A percentile compares a stretch with the other conserved stretches of the same genome.
Conservation (phyloP, 1,140 invertebrate genomes). For the Monomorium pharaonis region DNA sequence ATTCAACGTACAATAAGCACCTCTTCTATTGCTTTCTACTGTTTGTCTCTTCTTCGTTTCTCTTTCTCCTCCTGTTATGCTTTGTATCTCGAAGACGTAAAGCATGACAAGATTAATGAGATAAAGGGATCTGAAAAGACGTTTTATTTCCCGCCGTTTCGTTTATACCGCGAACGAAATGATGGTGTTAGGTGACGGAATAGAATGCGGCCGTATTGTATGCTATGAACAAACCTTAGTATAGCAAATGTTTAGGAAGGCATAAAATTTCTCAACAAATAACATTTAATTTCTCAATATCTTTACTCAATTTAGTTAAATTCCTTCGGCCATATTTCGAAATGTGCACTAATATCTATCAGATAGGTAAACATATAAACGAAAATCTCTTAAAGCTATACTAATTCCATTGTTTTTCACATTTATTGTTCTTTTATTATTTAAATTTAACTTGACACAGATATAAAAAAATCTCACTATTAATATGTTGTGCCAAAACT, state of each 20-base stretch:
- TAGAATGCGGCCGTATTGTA: constrained; percentile 48
- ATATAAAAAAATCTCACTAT: not conserved
- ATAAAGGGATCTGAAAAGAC: constrained; percentile 56
- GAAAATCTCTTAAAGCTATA: not conserved
- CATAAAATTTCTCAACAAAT: too few relatives aligned
- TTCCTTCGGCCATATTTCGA: not conserved
- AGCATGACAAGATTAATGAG: constrained; percentile 57
- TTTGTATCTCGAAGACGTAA: constrained; percentile 44
- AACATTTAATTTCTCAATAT: not conserved
- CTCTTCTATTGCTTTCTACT: not conserved
- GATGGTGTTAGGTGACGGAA: constrained; percentile 44
- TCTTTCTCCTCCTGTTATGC: not conserved
- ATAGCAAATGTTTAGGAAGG: not conserved
- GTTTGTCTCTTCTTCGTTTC: too few relatives aligned
- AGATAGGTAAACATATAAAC: not conserved
- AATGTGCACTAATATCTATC: not conserved
- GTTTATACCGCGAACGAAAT: constrained; percentile 38
- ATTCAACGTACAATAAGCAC: constrained; percentile 36
- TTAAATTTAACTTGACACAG: not conserved
- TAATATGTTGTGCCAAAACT: not conserved
- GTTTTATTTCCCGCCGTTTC: constrained; percentile 54
- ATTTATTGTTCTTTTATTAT: not conserved
- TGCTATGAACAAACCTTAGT: constrained; percentile 37
- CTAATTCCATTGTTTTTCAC: not conserved
- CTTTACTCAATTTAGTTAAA: not conserved